A percentile compares a stretch with the other conserved stretches of the same genome.
Evolutionary conservation across 2,888 invertebrate species (phyloP).

Genomic region (Ceraclea dissimilis): DNA sequence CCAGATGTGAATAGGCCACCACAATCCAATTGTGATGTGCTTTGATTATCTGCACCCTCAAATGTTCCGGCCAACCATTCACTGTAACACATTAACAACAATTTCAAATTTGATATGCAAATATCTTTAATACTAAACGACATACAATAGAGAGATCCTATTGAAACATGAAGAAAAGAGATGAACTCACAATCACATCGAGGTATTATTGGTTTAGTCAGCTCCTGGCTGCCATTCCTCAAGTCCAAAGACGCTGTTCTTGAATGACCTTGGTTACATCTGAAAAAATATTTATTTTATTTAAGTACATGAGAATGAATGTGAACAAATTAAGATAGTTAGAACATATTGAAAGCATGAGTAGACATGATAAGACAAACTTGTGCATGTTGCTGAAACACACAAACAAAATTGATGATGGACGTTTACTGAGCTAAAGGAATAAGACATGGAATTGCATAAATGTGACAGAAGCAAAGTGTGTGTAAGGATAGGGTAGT

Average conservation of each 20-base stretch:
- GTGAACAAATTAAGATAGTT: no score
- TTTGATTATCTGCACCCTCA: slow-evolving; percentile 86
- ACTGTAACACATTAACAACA: slow-evolving; percentile 39
- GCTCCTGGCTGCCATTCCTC: slow-evolving; percentile 52
- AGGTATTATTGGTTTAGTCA: slow-evolving; percentile 36
- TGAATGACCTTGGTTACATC: slow-evolving; percentile 55
- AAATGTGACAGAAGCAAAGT: no score
- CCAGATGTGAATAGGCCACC: slow-evolving; percentile 92
- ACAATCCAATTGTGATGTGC: slow-evolving; percentile 98
- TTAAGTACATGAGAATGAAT: no score
- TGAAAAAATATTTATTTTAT: slow-evolving; percentile 31
- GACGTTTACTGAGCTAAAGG: no score
- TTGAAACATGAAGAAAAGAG: neutral
- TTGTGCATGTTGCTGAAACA: no score
- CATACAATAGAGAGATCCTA: neutral
- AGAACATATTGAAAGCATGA: no score
- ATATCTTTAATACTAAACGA: neutral
- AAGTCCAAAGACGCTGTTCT: slow-evolving; percentile 76
- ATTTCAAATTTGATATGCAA: neutral
- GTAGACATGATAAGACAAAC: no score
- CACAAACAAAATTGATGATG: no score
- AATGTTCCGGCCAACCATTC: slow-evolving; percentile 72
- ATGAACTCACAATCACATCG: slow-evolving; percentile 38
- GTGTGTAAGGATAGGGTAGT: no score
- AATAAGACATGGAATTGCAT: no score